Evolutionary conservation across 2,797 vertebrate genomes (phyloP), one percentile per base, ranked within the genome.

Genomic region (Lepidocolaptes lacrymiger): DNA sequence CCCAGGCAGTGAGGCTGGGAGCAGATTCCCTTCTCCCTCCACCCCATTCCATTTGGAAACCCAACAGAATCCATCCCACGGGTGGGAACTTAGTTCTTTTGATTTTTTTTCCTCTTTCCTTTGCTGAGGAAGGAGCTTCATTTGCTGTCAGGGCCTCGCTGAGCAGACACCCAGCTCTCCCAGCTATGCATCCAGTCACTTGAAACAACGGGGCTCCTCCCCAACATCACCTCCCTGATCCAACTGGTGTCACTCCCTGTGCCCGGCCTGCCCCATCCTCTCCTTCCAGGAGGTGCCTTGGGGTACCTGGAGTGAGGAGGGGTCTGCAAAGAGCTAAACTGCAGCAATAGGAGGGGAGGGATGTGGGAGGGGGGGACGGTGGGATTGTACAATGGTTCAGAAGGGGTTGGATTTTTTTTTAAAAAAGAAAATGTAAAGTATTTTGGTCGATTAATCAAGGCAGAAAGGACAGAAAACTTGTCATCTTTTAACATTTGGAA

Each of bases 401-500:
- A 66, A 86, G 54, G 95, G 63, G 67, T 88, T 88, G 80, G 66
- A 49, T 52, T 76, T 87, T 73, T 73, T 75, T 96, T 32, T 10
- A 5, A 51, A 46, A 85, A 91, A 88, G 37, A 91, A 93, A 92
- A 88, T 94, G 44, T 84, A 54, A 97, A 92, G 63, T 97, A 97
- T 97, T 97, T 98, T 97, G 93, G 75, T 95, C 88, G 96, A 93
- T 89, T 51, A 78, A 89, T 83, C 89, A 73, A 84, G 52, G 83
- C 83, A 67, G 64, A 92, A 85, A 90, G 69, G 32, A 37, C 18
- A 44, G 71, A 86, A 80, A 61, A 63, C 10, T 28, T 91, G 87
- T 91, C 41, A 88, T 92, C 96, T 97, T 97, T 95, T 98, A 97
- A 96, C 18, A 12, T 94, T 98, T 98, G 97, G 94, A 98, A 98